Percentiles rank a stretch among this genome's conserved stretches.
Conservation (phyloP, 2,797 vertebrate genomes). For the Takifugu ocellatus region DNA sequence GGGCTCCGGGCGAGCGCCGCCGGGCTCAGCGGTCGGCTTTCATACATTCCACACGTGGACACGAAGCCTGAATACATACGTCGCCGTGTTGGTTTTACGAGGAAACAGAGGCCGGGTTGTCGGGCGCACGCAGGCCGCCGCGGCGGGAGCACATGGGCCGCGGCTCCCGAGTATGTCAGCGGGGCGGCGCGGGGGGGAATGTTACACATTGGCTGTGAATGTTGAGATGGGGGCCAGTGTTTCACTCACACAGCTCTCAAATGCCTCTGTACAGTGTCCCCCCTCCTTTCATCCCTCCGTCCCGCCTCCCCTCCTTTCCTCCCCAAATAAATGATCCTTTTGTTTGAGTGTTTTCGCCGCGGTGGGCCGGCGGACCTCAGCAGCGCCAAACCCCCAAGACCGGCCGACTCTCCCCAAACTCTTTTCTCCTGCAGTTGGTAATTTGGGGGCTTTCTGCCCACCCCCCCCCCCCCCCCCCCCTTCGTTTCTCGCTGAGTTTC, state of each 20-base stretch:
- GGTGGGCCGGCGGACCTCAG: slow-evolving; percentile 52
- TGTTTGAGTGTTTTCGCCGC: slow-evolving; percentile 66
- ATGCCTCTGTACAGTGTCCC: slow-evolving; percentile 69
- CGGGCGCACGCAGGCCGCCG: slow-evolving; percentile 30
- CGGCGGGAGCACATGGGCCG: slow-evolving; percentile 51
- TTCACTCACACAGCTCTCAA: slow-evolving; percentile 65
- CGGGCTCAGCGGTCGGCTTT: slow-evolving; percentile 36
- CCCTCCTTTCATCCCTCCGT: slow-evolving; percentile 55
- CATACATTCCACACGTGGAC: slow-evolving; percentile 39
- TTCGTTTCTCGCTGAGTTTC: slow-evolving; percentile 9
- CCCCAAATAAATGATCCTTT: slow-evolving; percentile 78
- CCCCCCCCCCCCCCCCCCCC: not conserved
- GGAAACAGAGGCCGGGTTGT: slow-evolving; percentile 14
- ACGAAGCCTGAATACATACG: slow-evolving; percentile 28
- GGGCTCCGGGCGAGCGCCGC: slow-evolving; percentile 14
- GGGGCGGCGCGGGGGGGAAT: slow-evolving; percentile 52
- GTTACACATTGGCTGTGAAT: slow-evolving; percentile 78
- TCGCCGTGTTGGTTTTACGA: slow-evolving; percentile 29
- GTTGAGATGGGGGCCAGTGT: slow-evolving; percentile 74
- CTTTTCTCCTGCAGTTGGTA: slow-evolving; percentile 19
- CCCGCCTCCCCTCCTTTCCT: slow-evolving; percentile 61
- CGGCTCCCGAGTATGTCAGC: slow-evolving; percentile 49
- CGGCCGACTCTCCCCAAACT: slow-evolving; percentile 41
- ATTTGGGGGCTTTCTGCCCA: slow-evolving; percentile 28
- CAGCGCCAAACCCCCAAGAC: slow-evolving; percentile 45